Conservation (phyloP, 2,888 invertebrate genomes). For the Hymenopus coronatus region DNA sequence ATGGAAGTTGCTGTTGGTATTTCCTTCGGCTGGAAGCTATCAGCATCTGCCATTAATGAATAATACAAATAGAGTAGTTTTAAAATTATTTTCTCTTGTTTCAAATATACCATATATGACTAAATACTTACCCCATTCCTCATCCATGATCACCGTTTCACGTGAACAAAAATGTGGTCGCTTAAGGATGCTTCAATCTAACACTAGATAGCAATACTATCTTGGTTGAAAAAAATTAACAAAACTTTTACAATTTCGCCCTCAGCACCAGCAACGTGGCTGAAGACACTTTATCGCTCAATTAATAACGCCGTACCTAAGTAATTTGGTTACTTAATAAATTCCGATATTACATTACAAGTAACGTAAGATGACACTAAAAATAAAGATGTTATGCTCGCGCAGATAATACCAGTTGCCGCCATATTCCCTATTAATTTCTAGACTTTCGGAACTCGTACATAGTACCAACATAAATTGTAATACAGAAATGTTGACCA, state of each 20-base stretch:
- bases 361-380: not conserved
- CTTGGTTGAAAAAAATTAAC: not conserved
- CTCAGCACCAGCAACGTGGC: not conserved
- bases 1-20: slow-evolving; percentile 56
- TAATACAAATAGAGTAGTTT: not conserved
- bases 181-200: slow-evolving; percentile 1
- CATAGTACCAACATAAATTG: not conserved
- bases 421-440: not conserved
- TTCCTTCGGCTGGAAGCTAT: slow-evolving; percentile 67
- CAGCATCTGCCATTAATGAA: slow-evolving; percentile 57
- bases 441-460: not conserved
- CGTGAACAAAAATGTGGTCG: slow-evolving; percentile 28
- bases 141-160: slow-evolving; percentile 54
- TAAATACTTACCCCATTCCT: slow-evolving; percentile 64
- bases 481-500: not conserved
- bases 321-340: slow-evolving; percentile 1
- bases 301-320: not conserved
- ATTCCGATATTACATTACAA: slow-evolving; percentile 2
- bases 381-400: not conserved
- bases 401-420: not conserved
- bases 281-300: not conserved
- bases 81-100: not conserved
- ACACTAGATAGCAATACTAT: slow-evolving; percentile 28
- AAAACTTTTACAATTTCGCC: not conserved
- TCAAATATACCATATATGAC: not conserved